Evolutionary conservation across 2,797 vertebrate genomes (phyloP).

Genomic region (Emydoidea blandingii): DNA sequence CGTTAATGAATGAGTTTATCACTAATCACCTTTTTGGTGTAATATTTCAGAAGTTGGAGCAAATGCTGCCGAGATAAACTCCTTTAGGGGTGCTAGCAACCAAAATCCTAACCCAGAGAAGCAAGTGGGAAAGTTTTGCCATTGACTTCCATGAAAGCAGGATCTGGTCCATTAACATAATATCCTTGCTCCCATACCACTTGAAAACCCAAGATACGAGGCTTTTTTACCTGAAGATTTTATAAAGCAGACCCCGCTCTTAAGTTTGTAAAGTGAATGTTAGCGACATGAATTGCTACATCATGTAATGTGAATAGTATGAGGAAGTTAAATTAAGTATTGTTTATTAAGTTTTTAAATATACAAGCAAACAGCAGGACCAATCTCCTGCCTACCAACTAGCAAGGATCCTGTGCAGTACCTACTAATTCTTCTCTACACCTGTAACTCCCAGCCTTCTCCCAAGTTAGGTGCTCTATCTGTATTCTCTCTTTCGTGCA

Average conservation of each 20-base stretch:
- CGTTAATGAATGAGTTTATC: background rate
- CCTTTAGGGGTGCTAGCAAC: background rate
- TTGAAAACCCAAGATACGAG: background rate
- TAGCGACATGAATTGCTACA: too few relatives aligned
- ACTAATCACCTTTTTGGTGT: background rate
- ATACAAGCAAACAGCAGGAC: background rate
- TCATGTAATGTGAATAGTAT: background rate
- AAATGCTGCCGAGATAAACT: background rate
- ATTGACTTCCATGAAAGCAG: background rate
- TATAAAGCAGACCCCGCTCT: too few relatives aligned
- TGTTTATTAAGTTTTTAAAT: background rate
- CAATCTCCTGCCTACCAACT: background rate
- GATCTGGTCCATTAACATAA: background rate
- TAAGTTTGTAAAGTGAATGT: too few relatives aligned
- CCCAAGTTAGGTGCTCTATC: background rate
- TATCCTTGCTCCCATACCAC: background rate
- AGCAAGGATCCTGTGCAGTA: background rate
- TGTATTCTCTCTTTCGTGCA: accelerated
- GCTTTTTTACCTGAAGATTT: too few relatives aligned
- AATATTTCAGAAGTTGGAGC: background rate
- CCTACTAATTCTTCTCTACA: background rate
- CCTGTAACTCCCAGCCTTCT: background rate
- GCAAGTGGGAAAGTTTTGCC: background rate
- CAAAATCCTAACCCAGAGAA: background rate
- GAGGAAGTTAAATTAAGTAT: background rate